phyloP scores from a whole-genome alignment of 2,888 invertebrate species.

The Hypena proboscidalis region DNA sequence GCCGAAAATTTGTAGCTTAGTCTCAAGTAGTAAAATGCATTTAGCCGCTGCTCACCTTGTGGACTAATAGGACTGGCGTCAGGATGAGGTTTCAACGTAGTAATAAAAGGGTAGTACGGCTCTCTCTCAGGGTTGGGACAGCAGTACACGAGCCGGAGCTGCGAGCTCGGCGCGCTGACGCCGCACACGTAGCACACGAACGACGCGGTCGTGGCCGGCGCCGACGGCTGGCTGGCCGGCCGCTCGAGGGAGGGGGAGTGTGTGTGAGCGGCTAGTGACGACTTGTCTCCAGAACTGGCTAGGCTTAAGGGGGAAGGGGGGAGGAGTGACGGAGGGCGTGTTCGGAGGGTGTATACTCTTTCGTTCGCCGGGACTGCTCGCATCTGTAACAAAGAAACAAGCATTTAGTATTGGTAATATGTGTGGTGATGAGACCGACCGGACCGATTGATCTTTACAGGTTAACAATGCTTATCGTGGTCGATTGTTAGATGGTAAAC shows the following conservation, averaged over 20 bases:
- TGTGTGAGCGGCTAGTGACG: slow-evolving; percentile 62
- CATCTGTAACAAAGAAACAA: slow-evolving; percentile 70
- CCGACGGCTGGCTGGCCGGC: slow-evolving; percentile 57
- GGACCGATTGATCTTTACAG: no score
- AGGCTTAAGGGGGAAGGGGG: slow-evolving; percentile 80
- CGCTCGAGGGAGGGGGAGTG: slow-evolving; percentile 68
- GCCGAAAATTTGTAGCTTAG: no score
- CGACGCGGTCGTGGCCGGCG: slow-evolving; percentile 66
- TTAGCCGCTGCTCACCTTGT: slow-evolving; percentile 86
- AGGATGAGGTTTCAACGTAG: slow-evolving; percentile 90
- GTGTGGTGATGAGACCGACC: no score
- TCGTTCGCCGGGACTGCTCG: slow-evolving; percentile 91
- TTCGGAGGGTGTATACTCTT: slow-evolving; percentile 92
- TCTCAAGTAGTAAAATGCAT: not conserved
- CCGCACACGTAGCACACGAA: slow-evolving; percentile 97
- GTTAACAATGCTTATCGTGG: no score
- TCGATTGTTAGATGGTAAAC: no score
- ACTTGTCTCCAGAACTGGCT: slow-evolving; percentile 77
- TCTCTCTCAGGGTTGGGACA: slow-evolving; percentile 93
- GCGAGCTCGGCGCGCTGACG: slow-evolving; percentile 91
- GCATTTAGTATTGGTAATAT: slow-evolving; percentile 9
- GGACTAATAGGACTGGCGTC: slow-evolving; percentile 96
- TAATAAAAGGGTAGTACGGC: slow-evolving; percentile 96
- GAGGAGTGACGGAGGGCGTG: slow-evolving; percentile 87
- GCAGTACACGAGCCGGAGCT: slow-evolving; percentile 93